Evolutionary conservation across 2,888 invertebrate genomes (phyloP), one percentile per base, ranked within the genome.

Genomic region (Drosophila ochracea): DNA sequence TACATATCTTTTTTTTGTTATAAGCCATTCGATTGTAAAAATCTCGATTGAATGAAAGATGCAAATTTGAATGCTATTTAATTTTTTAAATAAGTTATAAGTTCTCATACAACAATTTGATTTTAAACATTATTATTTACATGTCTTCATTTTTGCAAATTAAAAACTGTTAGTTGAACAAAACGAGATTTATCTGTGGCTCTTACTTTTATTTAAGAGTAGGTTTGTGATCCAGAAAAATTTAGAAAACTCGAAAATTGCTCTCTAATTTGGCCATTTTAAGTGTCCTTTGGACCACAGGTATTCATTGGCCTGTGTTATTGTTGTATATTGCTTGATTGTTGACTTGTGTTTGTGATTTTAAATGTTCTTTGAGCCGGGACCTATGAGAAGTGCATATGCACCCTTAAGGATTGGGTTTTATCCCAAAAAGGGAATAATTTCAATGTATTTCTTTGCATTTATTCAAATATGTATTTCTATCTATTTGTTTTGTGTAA

Each of bases 1-100:
- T 41, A 57, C 37, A 35, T 21, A 37, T 52, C 25, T 35, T 11
- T 57, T 25, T 41, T 39, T 70, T 74, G n/a, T 74, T 71, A 68
- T 59, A 52, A 67, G 63, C 75, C 68, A 55, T 63, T 7, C 21
- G 5, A 71, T 66, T 55, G 50, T 16, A 28, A 47, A 41, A 55
- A 25, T 54, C 33, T 3, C 16, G 31, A n/a, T 47, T 47, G 21
- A 25, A 25, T 47, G 25, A 47, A 7, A 16, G 7, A 52, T 39
- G 52, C 13, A 53, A 16, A 33, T 28, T 19, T 39, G 7, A 39
- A 39, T 11, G 5, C 1, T 37, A 19, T 19, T 11, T 11, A 3
- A 55, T 55, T 10, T 54, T 55, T 1, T 11, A 37, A 37, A 28
- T 39, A 28, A 4, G 9, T 53, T 33, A 21, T 16, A 21, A 16